Evolutionary conservation across 2,113 vertebrate genomes (phyloP).

Genomic region (Hystrix cristata): DNA sequence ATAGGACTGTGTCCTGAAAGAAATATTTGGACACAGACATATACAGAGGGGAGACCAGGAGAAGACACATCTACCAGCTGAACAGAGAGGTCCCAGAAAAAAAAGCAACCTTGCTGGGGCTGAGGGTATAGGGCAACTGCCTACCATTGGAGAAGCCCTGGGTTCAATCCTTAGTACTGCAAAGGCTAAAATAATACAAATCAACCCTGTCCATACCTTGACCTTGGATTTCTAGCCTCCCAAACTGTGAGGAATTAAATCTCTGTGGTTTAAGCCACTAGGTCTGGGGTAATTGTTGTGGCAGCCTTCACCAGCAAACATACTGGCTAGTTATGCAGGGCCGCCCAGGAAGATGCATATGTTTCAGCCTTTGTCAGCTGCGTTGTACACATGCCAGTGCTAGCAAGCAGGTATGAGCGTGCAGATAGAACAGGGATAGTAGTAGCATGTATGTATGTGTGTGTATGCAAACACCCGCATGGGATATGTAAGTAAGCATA

Average conservation of each 20-base stretch:
- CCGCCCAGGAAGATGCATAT: accelerated
- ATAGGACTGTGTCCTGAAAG: neutral
- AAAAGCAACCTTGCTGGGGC: neutral
- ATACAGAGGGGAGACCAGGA: neutral
- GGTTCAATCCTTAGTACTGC: neutral
- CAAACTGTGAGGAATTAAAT: neutral
- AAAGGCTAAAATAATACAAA: neutral
- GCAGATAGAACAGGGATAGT: neutral
- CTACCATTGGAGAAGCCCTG: neutral
- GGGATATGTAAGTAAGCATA: accelerated
- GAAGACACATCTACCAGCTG: neutral
- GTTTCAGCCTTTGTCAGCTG: neutral
- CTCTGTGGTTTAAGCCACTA: neutral
- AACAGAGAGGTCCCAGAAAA: neutral
- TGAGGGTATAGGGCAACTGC: neutral
- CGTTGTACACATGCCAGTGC: neutral
- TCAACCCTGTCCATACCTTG: neutral
- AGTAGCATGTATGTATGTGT: too few relatives aligned
- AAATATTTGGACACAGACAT: neutral
- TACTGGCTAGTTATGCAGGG: accelerated
- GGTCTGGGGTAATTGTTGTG: accelerated
- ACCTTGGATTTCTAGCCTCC: neutral
- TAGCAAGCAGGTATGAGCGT: neutral
- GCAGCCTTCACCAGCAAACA: too few relatives aligned
- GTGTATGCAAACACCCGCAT: too few relatives aligned